Evolutionary conservation across 2,888 invertebrate genomes (phyloP).

Genomic region (Troides helena): DNA sequence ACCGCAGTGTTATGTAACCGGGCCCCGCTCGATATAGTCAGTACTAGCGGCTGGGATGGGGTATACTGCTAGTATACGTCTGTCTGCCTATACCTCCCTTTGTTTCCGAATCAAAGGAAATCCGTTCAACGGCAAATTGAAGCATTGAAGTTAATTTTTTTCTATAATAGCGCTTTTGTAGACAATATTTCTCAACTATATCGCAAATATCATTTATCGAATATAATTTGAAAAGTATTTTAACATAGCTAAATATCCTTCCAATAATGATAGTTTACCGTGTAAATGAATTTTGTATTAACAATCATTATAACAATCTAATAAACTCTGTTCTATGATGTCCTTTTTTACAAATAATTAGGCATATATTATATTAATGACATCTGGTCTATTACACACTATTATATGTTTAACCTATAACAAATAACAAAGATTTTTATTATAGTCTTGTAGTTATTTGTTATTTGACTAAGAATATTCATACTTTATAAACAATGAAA

Average conservation of each 20-base stretch:
- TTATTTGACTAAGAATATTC: too few species aligned
- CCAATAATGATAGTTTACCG: neutral
- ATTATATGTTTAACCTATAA: too few species aligned
- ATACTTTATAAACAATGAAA: too few species aligned
- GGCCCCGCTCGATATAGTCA: slow-evolving; percentile 63
- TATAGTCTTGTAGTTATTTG: too few species aligned
- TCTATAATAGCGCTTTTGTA: neutral
- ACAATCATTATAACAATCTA: too few species aligned
- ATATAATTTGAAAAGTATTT: neutral
- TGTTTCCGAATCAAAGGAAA: slow-evolving; percentile 32
- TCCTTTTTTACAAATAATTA: too few species aligned
- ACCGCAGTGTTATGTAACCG: slow-evolving; percentile 74
- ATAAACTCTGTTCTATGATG: too few species aligned
- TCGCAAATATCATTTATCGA: neutral
- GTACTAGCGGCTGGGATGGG: slow-evolving; percentile 47
- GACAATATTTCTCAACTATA: neutral
- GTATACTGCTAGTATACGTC: slow-evolving; percentile 48
- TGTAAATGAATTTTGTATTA: neutral
- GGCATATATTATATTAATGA: too few species aligned
- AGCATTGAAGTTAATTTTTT: neutral
- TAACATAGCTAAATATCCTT: neutral
- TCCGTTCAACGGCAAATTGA: neutral
- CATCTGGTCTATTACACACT: too few species aligned
- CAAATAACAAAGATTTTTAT: too few species aligned
- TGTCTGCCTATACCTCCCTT: slow-evolving; percentile 48